Evolutionary conservation across 2,113 vertebrate genomes (phyloP).

Genomic region (Oreochromis aureus): DNA sequence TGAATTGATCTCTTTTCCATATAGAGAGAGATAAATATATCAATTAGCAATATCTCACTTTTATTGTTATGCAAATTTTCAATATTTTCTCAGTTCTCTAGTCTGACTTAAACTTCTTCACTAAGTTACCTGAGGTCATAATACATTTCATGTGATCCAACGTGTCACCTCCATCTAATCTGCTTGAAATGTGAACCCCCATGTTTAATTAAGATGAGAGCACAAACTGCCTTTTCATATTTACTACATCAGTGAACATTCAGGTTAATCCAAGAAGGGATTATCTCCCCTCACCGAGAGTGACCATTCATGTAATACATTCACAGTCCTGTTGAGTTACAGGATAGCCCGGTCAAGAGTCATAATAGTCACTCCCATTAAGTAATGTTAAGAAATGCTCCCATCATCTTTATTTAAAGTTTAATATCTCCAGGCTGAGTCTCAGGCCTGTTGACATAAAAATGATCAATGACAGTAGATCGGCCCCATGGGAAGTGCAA

Average conservation of each 20-base stretch:
- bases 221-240: conserved; percentile 37
- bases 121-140: not conserved
- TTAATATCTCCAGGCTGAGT: conserved; percentile 41
- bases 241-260: conserved; percentile 48
- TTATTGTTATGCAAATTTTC: not conserved
- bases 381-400: conserved; percentile 15
- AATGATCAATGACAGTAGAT: conserved; percentile 69
- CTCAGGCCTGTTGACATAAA: conserved; percentile 49
- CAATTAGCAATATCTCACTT: not conserved
- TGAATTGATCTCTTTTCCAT: not conserved
- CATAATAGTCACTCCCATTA: not conserved
- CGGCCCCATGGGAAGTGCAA: conserved; percentile 55
- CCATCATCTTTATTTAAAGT: conserved; percentile 59
- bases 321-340: not conserved
- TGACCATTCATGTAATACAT: conserved; percentile 33
- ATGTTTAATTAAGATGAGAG: conserved; percentile 62
- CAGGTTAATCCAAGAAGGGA: conserved; percentile 55
- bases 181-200: conserved; percentile 17
- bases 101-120: not conserved
- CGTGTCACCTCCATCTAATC: conserved; percentile 45
- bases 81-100: not conserved
- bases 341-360: not conserved
- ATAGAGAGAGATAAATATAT: not conserved
- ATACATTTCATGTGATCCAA: not conserved
- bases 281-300: conserved; percentile 22